phyloP scores from a whole-genome alignment of 2,888 invertebrate species.

The Sinotaia quadrata region DNA sequence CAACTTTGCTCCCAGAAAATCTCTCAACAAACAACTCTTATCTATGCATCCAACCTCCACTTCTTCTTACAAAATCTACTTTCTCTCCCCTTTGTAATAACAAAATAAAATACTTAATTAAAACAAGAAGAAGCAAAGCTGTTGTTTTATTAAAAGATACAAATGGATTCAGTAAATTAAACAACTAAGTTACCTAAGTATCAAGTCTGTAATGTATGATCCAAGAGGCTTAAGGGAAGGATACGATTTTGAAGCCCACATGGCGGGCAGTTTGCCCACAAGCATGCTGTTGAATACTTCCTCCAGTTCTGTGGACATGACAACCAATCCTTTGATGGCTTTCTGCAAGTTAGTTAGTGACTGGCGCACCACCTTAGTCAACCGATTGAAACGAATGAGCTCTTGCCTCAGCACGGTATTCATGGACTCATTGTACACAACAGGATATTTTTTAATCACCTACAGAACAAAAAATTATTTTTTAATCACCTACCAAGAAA shows the following conservation, averaged over 20 bases:
- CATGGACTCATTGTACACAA: slow-evolving; percentile 71
- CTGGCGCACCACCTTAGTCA: slow-evolving; percentile 67
- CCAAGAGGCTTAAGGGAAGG: slow-evolving; percentile 72
- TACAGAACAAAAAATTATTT: too few relatives aligned
- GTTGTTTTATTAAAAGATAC: too few relatives aligned
- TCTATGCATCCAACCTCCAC: too few relatives aligned
- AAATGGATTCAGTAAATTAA: too few relatives aligned
- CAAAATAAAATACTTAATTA: too few relatives aligned
- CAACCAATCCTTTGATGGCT: slow-evolving; percentile 72
- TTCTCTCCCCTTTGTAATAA: too few relatives aligned
- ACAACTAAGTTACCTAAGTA: too few relatives aligned
- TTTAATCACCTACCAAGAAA: too few relatives aligned
- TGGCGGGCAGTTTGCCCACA: slow-evolving; percentile 69
- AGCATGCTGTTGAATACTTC: slow-evolving; percentile 72
- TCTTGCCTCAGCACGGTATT: slow-evolving; percentile 72
- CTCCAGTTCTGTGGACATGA: slow-evolving; percentile 72
- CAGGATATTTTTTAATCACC: slow-evolving; percentile 71
- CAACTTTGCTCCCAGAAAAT: too few relatives aligned
- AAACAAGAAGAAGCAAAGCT: too few relatives aligned
- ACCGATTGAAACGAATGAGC: slow-evolving; percentile 71
- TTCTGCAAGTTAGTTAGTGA: slow-evolving; percentile 70
- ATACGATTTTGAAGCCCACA: slow-evolving; percentile 72
- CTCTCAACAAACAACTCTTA: too few relatives aligned
- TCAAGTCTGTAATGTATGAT: slow-evolving; percentile 74
- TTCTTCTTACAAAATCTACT: too few relatives aligned